Evolutionary conservation across 2,888 invertebrate genomes (phyloP), one percentile per base, ranked within the genome.

Genomic region (Exocentrus adspersus): DNA sequence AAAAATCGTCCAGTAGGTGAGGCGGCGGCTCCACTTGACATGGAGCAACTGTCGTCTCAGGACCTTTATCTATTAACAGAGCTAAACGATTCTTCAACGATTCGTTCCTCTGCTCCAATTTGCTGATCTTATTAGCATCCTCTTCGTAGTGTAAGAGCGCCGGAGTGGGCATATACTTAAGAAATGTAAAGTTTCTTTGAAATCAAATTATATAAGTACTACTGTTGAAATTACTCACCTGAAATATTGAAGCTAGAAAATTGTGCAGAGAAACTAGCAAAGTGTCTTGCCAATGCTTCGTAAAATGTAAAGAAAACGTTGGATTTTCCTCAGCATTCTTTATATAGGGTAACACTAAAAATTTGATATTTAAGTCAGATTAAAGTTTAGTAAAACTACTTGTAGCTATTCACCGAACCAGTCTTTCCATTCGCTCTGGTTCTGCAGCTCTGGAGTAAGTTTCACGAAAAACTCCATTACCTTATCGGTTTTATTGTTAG

Each of bases 271-370:
- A 97, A 24, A 92, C 90, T 59, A 95, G 84, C 74, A 96, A 89
- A 21, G 95, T 96, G 80, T 98, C 98, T 80, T 97, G 96, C 98
- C 98, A 98, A 62, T 93, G 93, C 68, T 93, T 90, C 6, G 93
- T 93, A 82, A 96, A 98, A 83, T 94, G 95, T 57, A 94, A 86
- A 12, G 92, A 89, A 83, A 95, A 98, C 32, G 88, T 87, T 10
- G 92, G 90, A 78, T 93, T 93, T 76, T 97, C 97, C 82, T 97
- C 96, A 0, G 97, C 95, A 80, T 92, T 94, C 79, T 92, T 92
- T 52, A 95, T 87, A 80, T 93, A 98, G 0, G 97, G 95, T 66
- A 98, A 86, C 83, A 93, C 97, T 98, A 82, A 52, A 87, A 86
- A 53, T 37, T 2, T 16, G n/a, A n/a, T n/a, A n/a, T n/a, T n/a